Evolutionary conservation across 2,888 invertebrate species (phyloP), one percentile per base, ranked within the genome.

Genomic region (Anagyrus pseudococci): DNA sequence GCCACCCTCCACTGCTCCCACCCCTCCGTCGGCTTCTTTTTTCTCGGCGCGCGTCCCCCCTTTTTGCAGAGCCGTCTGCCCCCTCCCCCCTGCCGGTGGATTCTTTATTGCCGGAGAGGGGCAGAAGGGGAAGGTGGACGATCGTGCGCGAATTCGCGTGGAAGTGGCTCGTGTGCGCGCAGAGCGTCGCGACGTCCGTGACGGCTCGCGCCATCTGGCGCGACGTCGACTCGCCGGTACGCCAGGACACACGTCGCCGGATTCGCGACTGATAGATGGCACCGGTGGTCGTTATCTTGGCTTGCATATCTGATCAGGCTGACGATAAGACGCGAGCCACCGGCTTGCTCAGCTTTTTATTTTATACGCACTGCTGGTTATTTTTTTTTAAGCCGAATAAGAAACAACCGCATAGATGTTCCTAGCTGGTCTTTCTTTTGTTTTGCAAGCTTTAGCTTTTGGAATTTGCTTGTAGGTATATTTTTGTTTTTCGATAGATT

Each of bases 221-320:
- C 56, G 58, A 56, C 62, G 62, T 37, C 62, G 47, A 55, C 62
- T n/a, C 48, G 66, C 59, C 66, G 66, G 66, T 66, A 62, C 56
- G 44, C 52, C 41, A 62, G 66, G 44, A 56, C 40, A 54, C 64
- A 41, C 41, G 25, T 13, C 49, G 40, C 22, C 37, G 44, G 17
- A 43, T 57, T 58, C 50, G 40, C 55, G 29, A 44, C 46, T 40
- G 20, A 19, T 65, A 65, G 65, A 65, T 65, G 65, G 65, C 65
- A 58, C 46, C 61, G 55, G 44, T 13, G 46, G 65, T 61, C 46
- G 19, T 44, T 52, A 43, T 63, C 55, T 37, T 6, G 13, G 10
- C 20, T 13, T 19, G 33, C 8, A 4, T 26, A 13, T 15, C 10
- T 1, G 0, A 40, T 41, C 15, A 10, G 29, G 29, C 6, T 29